A percentile compares a stretch with the other conserved stretches of the same genome.
Conservation (phyloP, 1,140 invertebrate species). For the Vollenhovia emeryi region DNA sequence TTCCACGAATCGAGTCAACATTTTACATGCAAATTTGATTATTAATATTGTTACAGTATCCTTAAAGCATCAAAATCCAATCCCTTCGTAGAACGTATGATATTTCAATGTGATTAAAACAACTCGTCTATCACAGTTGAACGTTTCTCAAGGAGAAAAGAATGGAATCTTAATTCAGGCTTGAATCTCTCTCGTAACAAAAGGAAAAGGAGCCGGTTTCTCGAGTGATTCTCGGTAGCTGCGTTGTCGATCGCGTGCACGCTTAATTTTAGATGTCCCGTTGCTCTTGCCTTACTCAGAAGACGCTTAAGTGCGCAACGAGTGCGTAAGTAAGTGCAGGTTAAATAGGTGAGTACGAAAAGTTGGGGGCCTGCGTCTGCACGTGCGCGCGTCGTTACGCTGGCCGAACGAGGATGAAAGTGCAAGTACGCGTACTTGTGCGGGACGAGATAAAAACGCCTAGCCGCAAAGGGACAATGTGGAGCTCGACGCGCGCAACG, state of each 20-base stretch:
- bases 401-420: slow-evolving; percentile 27
- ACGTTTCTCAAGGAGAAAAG: neutral
- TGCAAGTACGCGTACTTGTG: neutral
- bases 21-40: slow-evolving; percentile 3
- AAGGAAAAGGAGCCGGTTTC: slow-evolving; percentile 24
- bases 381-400: slow-evolving; percentile 29
- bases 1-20: slow-evolving; percentile 53
- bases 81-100: neutral
- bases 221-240: slow-evolving; percentile 64
- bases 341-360: slow-evolving; percentile 67
- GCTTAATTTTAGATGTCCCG: slow-evolving; percentile 67
- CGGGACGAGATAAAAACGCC: neutral
- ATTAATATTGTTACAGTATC: neutral
- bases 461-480: neutral
- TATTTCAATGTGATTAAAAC: neutral
- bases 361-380: slow-evolving; percentile 31
- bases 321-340: slow-evolving; percentile 64
- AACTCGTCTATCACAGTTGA: neutral
- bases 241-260: slow-evolving; percentile 56
- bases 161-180: neutral
- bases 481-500: neutral
- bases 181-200: slow-evolving; percentile 27
- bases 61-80: neutral
- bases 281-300: slow-evolving; percentile 33
- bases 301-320: slow-evolving; percentile 51